Conservation (phyloP, 2,888 invertebrate genomes). For the Heliconius cydno region DNA sequence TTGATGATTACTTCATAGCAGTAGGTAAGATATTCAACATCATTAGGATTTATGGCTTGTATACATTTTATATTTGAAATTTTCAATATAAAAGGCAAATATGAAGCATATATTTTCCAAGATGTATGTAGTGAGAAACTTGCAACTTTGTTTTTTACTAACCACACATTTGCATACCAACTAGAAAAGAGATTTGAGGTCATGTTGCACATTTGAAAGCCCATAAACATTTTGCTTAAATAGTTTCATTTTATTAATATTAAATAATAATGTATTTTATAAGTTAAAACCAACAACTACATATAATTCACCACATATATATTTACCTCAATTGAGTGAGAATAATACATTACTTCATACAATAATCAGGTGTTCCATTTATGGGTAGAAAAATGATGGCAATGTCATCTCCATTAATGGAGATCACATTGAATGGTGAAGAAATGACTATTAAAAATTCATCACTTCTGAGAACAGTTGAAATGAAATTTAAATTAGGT, state of each 20-base stretch:
- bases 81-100: no score
- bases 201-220: background rate
- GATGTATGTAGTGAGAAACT: background rate
- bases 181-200: background rate
- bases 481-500: constrained; percentile 82
- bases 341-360: background rate
- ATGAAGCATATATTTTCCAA: background rate
- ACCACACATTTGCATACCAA: background rate
- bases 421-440: constrained; percentile 81
- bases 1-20: constrained; percentile 85
- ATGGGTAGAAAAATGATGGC: constrained; percentile 86
- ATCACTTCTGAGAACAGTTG: constrained; percentile 82
- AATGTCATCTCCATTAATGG: constrained; percentile 84
- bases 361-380: constrained; percentile 83
- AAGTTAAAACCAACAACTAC: background rate
- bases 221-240: background rate
- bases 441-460: constrained; percentile 83
- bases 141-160: background rate
- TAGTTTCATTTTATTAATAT: background rate
- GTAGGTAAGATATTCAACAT: constrained; percentile 77
- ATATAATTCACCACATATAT: background rate
- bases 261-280: background rate
- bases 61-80: background rate
- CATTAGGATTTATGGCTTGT: background rate
- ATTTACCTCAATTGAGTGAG: background rate